Conservation (phyloP, 2,888 invertebrate genomes). For the Blastobasis adustella region DNA sequence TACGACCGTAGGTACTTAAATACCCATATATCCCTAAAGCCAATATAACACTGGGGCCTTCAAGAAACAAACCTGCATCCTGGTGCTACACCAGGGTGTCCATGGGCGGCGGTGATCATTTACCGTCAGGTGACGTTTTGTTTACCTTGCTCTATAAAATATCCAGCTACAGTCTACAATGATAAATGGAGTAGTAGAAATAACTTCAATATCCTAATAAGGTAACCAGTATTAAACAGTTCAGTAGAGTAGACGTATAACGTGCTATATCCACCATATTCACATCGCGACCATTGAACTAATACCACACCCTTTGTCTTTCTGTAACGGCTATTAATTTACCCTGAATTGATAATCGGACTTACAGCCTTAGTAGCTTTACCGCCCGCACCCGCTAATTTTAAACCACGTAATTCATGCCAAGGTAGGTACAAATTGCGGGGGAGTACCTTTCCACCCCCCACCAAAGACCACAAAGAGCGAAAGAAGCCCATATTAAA, state of each 20-base stretch:
- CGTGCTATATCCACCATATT: too few species aligned
- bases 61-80: background rate
- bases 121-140: too few species aligned
- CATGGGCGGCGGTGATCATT: background rate
- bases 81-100: background rate
- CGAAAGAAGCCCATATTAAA: constrained; percentile 57
- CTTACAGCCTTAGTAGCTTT: background rate
- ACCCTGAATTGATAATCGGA: background rate
- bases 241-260: too few species aligned
- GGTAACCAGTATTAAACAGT: too few species aligned
- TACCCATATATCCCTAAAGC: background rate
- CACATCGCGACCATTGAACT: too few species aligned
- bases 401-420: background rate
- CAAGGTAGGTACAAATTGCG: constrained; percentile 4
- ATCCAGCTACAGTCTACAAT: too few species aligned
- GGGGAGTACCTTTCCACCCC: constrained; percentile 10
- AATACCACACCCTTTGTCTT: too few species aligned
- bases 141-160: too few species aligned
- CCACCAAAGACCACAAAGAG: constrained; percentile 36
- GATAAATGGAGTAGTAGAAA: too few species aligned
- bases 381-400: background rate
- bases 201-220: too few species aligned
- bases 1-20: background rate
- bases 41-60: background rate
- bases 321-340: background rate